Conservation (phyloP, 2,113 vertebrate species). For the Alectura lathami region DNA sequence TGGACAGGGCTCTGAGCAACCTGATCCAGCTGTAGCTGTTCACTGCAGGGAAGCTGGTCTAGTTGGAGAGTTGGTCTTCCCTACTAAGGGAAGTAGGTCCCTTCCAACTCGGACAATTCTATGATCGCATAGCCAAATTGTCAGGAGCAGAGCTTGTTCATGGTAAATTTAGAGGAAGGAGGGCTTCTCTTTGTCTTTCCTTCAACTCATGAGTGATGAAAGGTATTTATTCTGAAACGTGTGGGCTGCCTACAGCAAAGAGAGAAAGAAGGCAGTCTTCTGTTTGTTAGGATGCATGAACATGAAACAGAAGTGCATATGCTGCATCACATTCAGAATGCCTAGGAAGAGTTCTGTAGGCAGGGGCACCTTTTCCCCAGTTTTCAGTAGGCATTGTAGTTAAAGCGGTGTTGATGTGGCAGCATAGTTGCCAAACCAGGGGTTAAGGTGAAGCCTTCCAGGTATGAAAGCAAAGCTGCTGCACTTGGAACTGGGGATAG, state of each 20-base stretch:
- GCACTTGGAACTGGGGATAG: neutral
- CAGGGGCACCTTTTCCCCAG: neutral
- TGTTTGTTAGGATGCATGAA: neutral
- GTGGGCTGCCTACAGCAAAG: neutral
- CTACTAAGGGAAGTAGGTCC: too few relatives aligned
- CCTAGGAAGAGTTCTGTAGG: neutral
- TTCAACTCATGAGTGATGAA: neutral
- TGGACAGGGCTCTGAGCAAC: too few relatives aligned
- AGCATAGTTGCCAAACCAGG: neutral
- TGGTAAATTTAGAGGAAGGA: neutral
- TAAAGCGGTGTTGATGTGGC: neutral
- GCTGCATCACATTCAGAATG: neutral
- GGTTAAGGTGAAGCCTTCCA: neutral
- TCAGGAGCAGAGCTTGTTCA: neutral
- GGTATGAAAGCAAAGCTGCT: neutral
- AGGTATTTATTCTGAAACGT: neutral
- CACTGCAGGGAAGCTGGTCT: too few relatives aligned
- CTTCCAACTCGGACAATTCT: too few relatives aligned
- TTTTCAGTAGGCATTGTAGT: neutral
- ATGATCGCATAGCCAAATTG: fast-evolving
- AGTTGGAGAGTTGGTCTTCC: too few relatives aligned
- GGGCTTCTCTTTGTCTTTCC: neutral
- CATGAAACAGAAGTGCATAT: neutral
- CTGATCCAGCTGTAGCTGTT: too few relatives aligned
- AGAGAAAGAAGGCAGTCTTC: neutral